phyloP scores from a whole-genome alignment of 2,888 invertebrate genomes.

The Dasypolia templi region DNA sequence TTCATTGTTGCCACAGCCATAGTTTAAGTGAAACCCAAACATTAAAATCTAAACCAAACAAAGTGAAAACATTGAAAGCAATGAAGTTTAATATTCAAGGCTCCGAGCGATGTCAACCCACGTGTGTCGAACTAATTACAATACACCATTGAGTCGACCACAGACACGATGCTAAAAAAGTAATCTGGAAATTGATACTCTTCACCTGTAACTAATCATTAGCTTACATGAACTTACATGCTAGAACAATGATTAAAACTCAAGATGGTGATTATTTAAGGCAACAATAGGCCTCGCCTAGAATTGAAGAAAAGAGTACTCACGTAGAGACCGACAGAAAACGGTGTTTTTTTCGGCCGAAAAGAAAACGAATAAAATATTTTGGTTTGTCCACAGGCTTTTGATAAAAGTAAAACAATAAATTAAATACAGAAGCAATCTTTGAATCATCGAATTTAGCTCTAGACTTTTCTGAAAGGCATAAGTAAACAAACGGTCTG shows the following conservation, averaged over 20 bases:
- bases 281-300: conserved; percentile 46
- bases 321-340: not conserved
- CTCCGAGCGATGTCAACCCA: conserved; percentile 31
- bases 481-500: not conserved
- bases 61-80: conserved; percentile 30
- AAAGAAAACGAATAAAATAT: not conserved
- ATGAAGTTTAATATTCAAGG: conserved; percentile 21
- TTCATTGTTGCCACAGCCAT: not conserved
- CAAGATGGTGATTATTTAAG: conserved; percentile 35
- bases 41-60: conserved; percentile 20
- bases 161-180: conserved; percentile 38
- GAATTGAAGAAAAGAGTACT: conserved; percentile 13
- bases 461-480: not conserved
- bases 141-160: conserved; percentile 41
- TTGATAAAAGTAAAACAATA: not conserved
- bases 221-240: conserved; percentile 55
- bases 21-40: conserved; percentile 4
- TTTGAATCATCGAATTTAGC: not conserved
- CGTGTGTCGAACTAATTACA: conserved; percentile 40
- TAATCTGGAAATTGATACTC: conserved; percentile 46
- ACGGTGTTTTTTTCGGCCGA: not conserved
- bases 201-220: conserved; percentile 33
- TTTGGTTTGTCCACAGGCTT: not conserved
- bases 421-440: not conserved
- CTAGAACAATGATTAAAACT: conserved; percentile 41